These are phyloP conservation scores for Geotrupes spiniger DNA, from an alignment of 2,888 invertebrate genomes.

Conservation along the genomic window DNA sequence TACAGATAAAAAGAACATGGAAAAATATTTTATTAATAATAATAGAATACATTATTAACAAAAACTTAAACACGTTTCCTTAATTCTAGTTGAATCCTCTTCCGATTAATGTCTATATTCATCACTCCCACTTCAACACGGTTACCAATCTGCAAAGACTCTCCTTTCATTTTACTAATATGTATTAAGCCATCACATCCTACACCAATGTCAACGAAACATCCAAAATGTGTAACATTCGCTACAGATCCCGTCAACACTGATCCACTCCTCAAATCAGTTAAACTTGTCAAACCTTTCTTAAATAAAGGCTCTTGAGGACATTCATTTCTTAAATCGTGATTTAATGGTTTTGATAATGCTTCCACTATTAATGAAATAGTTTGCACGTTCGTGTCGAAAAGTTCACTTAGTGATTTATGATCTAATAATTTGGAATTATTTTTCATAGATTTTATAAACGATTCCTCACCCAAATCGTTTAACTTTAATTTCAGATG, in stretches of 20 bases:
- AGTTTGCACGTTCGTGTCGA: constrained; percentile 62
- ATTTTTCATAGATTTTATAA: constrained; percentile 30
- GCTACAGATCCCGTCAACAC: constrained; percentile 72
- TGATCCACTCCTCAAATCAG: constrained; percentile 62
- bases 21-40: too few species aligned
- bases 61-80: constrained; percentile 30
- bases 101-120: constrained; percentile 56
- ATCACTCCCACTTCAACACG: constrained; percentile 65
- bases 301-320: constrained; percentile 72
- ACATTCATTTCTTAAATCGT: constrained; percentile 69
- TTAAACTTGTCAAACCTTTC: constrained; percentile 64
- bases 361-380: constrained; percentile 71
- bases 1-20: too few species aligned
- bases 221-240: constrained; percentile 87
- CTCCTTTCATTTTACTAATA: constrained; percentile 56
- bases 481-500: constrained; percentile 31
- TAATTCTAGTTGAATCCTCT: constrained; percentile 52
- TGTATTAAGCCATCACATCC: constrained; percentile 71
- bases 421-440: constrained; percentile 30
- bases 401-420: constrained; percentile 51
- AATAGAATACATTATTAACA: too few species aligned
- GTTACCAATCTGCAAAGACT: constrained; percentile 63
- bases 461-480: constrained; percentile 32
- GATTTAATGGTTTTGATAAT: constrained; percentile 64
- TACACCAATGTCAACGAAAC: constrained; percentile 85